Conservation (phyloP, 1,140 invertebrate species). For the Dendroctonus ponderosae region DNA sequence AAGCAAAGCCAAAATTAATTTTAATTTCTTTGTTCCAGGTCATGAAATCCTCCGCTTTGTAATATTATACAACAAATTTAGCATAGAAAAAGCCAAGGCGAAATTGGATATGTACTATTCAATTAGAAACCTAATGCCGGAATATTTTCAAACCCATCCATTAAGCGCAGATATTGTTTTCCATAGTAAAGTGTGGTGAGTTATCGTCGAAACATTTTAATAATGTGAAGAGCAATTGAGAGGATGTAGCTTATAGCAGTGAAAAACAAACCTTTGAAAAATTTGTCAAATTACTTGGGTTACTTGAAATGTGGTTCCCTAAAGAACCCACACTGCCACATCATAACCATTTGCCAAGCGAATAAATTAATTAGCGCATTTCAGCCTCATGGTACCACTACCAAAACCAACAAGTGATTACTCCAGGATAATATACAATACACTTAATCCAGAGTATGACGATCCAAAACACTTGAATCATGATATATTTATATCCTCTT, state of each 20-base stretch:
- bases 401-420: conserved; percentile 1
- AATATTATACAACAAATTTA: conserved; percentile 55
- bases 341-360: too few relatives aligned
- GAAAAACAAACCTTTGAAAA: neutral
- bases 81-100: conserved; percentile 62
- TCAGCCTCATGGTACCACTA: conserved; percentile 2
- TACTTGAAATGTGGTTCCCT: too few relatives aligned
- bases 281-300: too few relatives aligned
- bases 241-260: neutral
- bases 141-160: conserved; percentile 54
- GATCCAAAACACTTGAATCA: conserved; percentile 45
- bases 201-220: neutral
- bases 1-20: too few relatives aligned
- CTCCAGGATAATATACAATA: neutral
- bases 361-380: neutral
- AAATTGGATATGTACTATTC: conserved; percentile 65
- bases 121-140: conserved; percentile 58
- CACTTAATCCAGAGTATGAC: conserved; percentile 27
- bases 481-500: conserved; percentile 20
- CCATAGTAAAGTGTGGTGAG: conserved; percentile 43
- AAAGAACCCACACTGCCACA: too few relatives aligned
- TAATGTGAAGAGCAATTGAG: too few relatives aligned
- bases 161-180: conserved; percentile 42
- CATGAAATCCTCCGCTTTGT: conserved; percentile 2
- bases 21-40: neutral